Percentiles rank a stretch among this genome's conserved stretches.
Evolutionary conservation across 2,888 invertebrate species (phyloP).

Genomic region (Prionchulus punctatus): DNA sequence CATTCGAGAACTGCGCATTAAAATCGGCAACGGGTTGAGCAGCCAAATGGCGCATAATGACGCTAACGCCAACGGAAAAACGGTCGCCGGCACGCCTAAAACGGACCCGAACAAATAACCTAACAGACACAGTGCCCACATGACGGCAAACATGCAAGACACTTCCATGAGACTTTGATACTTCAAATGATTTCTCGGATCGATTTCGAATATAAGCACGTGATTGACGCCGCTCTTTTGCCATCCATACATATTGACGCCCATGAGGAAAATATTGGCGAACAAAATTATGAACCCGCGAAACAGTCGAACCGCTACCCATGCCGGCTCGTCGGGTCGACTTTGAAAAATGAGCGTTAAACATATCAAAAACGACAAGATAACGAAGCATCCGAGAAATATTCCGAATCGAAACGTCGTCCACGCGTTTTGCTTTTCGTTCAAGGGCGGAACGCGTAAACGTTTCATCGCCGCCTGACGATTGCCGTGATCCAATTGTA

Average conservation of each 20-base stretch:
- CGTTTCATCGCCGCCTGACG: slow-evolving; percentile 88
- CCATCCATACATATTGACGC: slow-evolving; percentile 42
- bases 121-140: slow-evolving; percentile 34
- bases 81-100: slow-evolving; percentile 49
- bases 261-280: slow-evolving; percentile 38
- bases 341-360: slow-evolving; percentile 44
- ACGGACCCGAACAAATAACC: slow-evolving; percentile 54
- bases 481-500: neutral
- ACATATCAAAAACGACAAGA: slow-evolving; percentile 66
- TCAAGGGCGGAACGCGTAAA: slow-evolving; percentile 82
- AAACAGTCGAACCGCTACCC: slow-evolving; percentile 64
- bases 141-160: slow-evolving; percentile 35
- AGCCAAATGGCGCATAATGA: slow-evolving; percentile 48
- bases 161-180: slow-evolving; percentile 41
- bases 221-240: slow-evolving; percentile 42
- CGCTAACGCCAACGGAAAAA: slow-evolving; percentile 66
- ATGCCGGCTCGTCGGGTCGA: neutral
- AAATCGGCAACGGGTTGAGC: slow-evolving; percentile 3
- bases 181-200: slow-evolving; percentile 41
- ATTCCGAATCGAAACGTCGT: slow-evolving; percentile 69
- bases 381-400: slow-evolving; percentile 81
- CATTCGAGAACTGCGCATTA: neutral
- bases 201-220: slow-evolving; percentile 42
- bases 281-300: slow-evolving; percentile 75
- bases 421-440: slow-evolving; percentile 89